Conservation (phyloP, 1,140 invertebrate species). For the Bradysia coprophila region DNA sequence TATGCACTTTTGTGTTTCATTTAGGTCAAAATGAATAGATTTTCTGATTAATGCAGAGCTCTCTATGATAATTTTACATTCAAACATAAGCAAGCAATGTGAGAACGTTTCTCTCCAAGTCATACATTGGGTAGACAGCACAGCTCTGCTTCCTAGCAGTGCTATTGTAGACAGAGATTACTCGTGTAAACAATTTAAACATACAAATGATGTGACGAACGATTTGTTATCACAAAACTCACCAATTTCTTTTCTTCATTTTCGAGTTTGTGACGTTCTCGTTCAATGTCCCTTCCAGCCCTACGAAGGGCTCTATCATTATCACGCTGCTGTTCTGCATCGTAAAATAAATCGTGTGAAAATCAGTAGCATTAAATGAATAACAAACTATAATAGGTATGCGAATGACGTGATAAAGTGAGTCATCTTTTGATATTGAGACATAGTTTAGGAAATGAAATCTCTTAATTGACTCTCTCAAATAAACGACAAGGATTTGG, state of each 20-base stretch:
- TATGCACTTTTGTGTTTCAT: too few relatives aligned
- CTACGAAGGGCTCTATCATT: slow-evolving; percentile 63
- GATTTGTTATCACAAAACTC: slow-evolving; percentile 7
- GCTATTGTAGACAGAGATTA: background rate
- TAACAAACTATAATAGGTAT: background rate
- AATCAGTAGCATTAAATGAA: background rate
- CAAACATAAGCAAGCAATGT: too few relatives aligned
- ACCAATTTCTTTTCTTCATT: slow-evolving; percentile 80
- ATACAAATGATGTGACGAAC: too few relatives aligned
- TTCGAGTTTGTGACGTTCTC: slow-evolving; percentile 61
- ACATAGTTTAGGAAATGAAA: background rate
- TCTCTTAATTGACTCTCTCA: background rate
- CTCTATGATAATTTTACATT: too few relatives aligned
- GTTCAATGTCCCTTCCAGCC: slow-evolving; percentile 64
- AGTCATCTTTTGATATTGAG: background rate
- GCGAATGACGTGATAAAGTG: background rate
- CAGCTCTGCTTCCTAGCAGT: too few relatives aligned
- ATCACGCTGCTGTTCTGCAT: slow-evolving; percentile 61
- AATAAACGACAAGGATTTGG: too few relatives aligned
- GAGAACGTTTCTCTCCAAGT: too few relatives aligned
- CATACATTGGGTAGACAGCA: too few relatives aligned
- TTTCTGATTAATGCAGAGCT: too few relatives aligned
- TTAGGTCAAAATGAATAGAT: too few relatives aligned
- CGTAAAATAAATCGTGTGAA: slow-evolving; percentile 8
- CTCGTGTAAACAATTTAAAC: background rate